Evolutionary conservation across 2,888 invertebrate genomes (phyloP).

Genomic region (Spodoptera littoralis): DNA sequence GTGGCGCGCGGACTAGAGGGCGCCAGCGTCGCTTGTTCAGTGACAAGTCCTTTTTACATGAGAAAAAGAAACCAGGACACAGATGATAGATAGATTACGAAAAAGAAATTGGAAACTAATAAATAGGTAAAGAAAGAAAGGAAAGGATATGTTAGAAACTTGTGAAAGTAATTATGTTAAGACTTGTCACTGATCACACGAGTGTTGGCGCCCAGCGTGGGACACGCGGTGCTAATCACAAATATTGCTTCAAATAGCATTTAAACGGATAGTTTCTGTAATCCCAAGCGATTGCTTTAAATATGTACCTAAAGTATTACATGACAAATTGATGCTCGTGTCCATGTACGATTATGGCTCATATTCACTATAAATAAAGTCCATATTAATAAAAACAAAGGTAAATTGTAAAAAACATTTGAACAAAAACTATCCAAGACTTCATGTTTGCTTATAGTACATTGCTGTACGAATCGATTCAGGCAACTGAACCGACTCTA

Average conservation of each 20-base stretch:
- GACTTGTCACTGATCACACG: slow-evolving; percentile 21
- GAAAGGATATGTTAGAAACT: background rate
- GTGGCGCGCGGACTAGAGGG: slow-evolving; percentile 78
- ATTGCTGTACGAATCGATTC: slow-evolving; percentile 33
- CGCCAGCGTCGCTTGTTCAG: slow-evolving; percentile 51
- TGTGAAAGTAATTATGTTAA: background rate
- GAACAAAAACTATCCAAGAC: slow-evolving; percentile 45
- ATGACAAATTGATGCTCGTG: slow-evolving; percentile 25
- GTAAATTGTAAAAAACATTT: slow-evolving; percentile 41
- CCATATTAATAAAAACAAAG: slow-evolving; percentile 22
- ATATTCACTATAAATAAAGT: slow-evolving; percentile 20
- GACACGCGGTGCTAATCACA: slow-evolving; percentile 64
- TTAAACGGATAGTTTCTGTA: slow-evolving; percentile 36
- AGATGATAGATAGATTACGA: background rate
- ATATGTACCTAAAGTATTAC: slow-evolving; percentile 34
- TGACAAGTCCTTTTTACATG: slow-evolving; percentile 1
- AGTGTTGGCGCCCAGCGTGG: slow-evolving; percentile 62
- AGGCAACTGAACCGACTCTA: slow-evolving; percentile 32
- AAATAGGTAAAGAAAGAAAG: background rate
- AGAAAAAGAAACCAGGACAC: background rate
- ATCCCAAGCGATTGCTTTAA: slow-evolving; percentile 30
- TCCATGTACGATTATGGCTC: slow-evolving; percentile 21
- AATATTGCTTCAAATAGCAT: slow-evolving; percentile 34
- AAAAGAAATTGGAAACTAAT: background rate
- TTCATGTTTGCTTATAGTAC: slow-evolving; percentile 34